Evolutionary conservation across 2,888 invertebrate genomes (phyloP).

Genomic region (Epinotia demarniana): DNA sequence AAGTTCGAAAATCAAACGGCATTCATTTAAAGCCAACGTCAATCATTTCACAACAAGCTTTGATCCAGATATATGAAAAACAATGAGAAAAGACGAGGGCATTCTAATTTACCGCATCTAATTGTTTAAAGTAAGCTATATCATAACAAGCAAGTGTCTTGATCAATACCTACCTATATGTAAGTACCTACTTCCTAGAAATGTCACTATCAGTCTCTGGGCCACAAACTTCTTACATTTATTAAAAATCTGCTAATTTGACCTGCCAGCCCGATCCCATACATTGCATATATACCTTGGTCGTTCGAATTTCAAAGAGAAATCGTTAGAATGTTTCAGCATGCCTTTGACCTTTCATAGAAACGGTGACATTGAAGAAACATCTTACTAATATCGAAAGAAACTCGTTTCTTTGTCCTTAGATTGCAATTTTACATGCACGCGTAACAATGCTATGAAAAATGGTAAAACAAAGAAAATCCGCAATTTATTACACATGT

Average conservation of each 20-base stretch:
- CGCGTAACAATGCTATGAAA: conserved; percentile 22
- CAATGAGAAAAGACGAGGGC: too few species aligned
- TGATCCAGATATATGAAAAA: too few species aligned
- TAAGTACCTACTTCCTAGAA: too few species aligned
- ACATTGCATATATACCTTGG: background rate
- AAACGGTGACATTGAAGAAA: background rate
- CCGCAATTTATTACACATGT: conserved; percentile 33
- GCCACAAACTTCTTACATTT: background rate
- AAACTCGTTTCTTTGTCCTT: conserved; percentile 1
- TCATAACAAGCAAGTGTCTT: background rate
- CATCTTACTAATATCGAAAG: background rate
- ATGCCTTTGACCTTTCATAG: conserved; percentile 8
- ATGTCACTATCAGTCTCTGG: background rate
- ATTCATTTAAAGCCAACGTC: background rate
- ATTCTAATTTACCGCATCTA: too few species aligned
- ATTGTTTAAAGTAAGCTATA: background rate
- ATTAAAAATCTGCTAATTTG: background rate
- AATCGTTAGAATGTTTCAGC: background rate
- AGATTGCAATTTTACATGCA: conserved; percentile 11
- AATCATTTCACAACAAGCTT: background rate
- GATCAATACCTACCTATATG: too few species aligned
- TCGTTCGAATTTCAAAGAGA: conserved; percentile 2
- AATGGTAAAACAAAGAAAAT: conserved; percentile 31
- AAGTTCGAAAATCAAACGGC: conserved; percentile 17
- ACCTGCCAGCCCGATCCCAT: background rate